Conservation (phyloP, 2,888 invertebrate genomes). For the Barypeithes pellucidus region DNA sequence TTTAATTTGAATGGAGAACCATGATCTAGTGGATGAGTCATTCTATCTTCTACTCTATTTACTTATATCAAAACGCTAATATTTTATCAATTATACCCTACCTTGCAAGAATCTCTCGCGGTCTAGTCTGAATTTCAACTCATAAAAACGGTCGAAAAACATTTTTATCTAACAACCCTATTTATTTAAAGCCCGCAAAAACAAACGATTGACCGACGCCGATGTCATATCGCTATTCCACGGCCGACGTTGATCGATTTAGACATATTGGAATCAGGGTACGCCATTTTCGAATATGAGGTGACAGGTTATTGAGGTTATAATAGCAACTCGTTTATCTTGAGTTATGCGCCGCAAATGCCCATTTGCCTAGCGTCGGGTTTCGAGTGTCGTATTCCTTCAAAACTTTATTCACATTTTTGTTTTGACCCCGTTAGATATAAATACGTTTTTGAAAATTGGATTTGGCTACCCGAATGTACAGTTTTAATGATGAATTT, state of each 20-base stretch:
- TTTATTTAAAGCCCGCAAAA: conserved; percentile 8
- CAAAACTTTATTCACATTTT: background rate
- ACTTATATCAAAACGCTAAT: too few species aligned
- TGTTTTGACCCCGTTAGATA: background rate
- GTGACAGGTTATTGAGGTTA: conserved; percentile 26
- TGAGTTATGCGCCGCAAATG: conserved; percentile 16
- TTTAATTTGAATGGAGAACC: too few species aligned
- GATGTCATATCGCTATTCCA: conserved; percentile 11
- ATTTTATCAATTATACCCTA: too few species aligned
- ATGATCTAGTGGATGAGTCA: too few species aligned
- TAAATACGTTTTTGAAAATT: too few species aligned
- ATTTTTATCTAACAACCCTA: conserved; percentile 4
- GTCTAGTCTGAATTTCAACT: too few species aligned
- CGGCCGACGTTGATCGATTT: conserved; percentile 28
- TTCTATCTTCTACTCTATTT: too few species aligned
- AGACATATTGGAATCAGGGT: conserved; percentile 34
- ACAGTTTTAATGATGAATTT: too few species aligned
- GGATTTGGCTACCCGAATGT: too few species aligned
- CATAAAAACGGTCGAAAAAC: background rate
- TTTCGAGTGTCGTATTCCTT: background rate
- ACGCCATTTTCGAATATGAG: conserved; percentile 33
- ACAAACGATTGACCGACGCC: conserved; percentile 18
- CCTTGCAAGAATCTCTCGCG: too few species aligned
- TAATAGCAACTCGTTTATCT: conserved; percentile 23
- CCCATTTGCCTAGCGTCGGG: conserved; percentile 6